Percentiles rank a stretch among this genome's conserved stretches.
Conservation (phyloP, 1,140 invertebrate genomes). For the Melanaphis sacchari region DNA sequence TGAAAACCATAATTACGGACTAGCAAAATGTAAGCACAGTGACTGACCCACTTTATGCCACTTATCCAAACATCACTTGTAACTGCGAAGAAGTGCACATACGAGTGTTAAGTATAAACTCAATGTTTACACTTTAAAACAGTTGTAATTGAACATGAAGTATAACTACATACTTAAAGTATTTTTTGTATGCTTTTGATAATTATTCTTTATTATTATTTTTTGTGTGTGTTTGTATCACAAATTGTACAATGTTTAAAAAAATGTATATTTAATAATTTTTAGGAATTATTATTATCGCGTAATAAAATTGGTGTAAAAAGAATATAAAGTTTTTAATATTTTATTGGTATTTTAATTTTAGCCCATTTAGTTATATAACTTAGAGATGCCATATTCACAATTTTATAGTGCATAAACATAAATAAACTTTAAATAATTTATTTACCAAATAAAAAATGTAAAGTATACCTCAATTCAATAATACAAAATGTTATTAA, state of each 20-base stretch:
- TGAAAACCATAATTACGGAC: not conserved
- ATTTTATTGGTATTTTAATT: too few relatives aligned
- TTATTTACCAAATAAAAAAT: too few relatives aligned
- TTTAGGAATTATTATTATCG: too few relatives aligned
- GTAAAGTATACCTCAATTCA: not conserved
- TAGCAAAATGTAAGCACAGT: not conserved
- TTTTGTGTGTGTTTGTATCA: too few relatives aligned
- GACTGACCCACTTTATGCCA: not conserved
- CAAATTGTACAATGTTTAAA: too few relatives aligned
- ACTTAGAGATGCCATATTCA: not conserved
- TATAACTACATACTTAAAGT: not conserved
- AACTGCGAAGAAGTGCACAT: not conserved
- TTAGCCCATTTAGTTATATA: too few relatives aligned
- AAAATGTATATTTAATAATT: too few relatives aligned
- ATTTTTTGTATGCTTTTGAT: not conserved
- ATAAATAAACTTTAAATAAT: not conserved
- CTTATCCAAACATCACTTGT: not conserved
- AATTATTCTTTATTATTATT: too few relatives aligned
- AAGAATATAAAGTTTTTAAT: too few relatives aligned
- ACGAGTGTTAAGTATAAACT: not conserved
- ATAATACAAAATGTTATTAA: not conserved
- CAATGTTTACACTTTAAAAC: not conserved
- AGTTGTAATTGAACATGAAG: not conserved
- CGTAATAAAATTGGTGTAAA: too few relatives aligned
- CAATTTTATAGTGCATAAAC: not conserved